Conservation (phyloP, 2,797 vertebrate species). For the Antennarius maculatus region DNA sequence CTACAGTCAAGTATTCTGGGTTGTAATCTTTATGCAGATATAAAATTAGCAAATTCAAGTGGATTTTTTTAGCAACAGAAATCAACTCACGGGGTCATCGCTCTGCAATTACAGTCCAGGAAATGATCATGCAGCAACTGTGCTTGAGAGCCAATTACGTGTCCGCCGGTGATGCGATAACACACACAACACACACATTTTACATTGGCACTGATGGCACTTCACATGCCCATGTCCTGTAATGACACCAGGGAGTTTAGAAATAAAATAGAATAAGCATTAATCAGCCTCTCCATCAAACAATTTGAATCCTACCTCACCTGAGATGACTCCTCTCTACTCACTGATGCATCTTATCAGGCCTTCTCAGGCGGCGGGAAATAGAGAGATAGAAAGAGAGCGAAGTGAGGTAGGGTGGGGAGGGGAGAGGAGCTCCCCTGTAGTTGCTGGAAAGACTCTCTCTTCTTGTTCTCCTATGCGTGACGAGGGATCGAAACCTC, state of each 20-base stretch:
- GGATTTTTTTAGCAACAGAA: conserved; percentile 9
- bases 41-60: not conserved
- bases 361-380: conserved; percentile 67
- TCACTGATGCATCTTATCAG: conserved; percentile 68
- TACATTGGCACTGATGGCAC: conserved; percentile 16
- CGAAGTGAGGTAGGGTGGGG: not conserved
- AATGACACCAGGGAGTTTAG: conserved; percentile 38
- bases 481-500: conserved; percentile 73
- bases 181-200: too few relatives aligned
- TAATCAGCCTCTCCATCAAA: conserved; percentile 71
- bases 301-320: conserved; percentile 62
- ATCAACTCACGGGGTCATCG: conserved; percentile 2
- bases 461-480: conserved; percentile 68
- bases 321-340: conserved; percentile 62
- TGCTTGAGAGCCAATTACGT: too few relatives aligned
- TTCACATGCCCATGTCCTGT: conserved; percentile 44
- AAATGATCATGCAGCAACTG: conserved; percentile 4
- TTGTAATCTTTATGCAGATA: not conserved
- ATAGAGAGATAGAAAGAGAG: conserved; percentile 39
- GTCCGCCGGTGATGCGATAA: too few relatives aligned
- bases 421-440: too few relatives aligned
- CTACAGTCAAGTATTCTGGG: not conserved
- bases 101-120: conserved; percentile 5
- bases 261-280: conserved; percentile 28
- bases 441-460: conserved; percentile 55